phyloP scores from a whole-genome alignment of 2,797 vertebrate species.

The Macrochelys suwanniensis region DNA sequence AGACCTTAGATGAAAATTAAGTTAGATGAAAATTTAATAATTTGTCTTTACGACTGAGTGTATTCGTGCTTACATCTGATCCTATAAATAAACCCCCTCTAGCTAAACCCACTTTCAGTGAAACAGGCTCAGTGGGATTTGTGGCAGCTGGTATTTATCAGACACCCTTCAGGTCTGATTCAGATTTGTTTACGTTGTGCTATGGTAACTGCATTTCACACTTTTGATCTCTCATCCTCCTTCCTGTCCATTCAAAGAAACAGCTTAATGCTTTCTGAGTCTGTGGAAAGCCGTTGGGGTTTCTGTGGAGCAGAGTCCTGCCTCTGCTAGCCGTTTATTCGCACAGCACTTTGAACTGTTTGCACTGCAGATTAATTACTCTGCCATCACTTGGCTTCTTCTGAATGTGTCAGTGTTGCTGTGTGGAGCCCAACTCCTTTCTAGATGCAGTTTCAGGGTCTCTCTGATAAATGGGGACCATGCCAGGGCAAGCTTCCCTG shows the following conservation, averaged over 20 bases:
- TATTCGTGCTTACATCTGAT: accelerated
- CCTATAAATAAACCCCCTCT: background rate
- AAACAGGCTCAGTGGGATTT: background rate
- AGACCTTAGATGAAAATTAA: background rate
- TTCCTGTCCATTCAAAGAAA: background rate
- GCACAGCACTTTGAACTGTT: background rate
- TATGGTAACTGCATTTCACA: background rate
- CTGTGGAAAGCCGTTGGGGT: background rate
- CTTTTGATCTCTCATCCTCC: background rate
- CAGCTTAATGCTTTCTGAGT: background rate
- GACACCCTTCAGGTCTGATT: background rate
- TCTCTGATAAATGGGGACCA: background rate
- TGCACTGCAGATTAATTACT: background rate
- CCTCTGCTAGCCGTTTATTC: background rate
- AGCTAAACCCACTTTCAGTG: background rate
- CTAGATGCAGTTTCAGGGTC: background rate
- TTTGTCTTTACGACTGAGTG: background rate
- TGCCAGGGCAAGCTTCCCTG: background rate
- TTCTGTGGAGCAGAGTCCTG: background rate
- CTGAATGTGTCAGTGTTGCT: background rate
- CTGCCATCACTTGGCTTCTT: background rate
- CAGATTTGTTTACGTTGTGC: background rate
- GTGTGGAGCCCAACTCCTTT: background rate
- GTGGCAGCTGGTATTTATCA: background rate
- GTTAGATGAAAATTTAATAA: accelerated